A percentile compares a stretch with the other conserved stretches of the same genome.
Evolutionary conservation across 2,113 vertebrate genomes (phyloP).

Genomic region (Chaetodon auriga): DNA sequence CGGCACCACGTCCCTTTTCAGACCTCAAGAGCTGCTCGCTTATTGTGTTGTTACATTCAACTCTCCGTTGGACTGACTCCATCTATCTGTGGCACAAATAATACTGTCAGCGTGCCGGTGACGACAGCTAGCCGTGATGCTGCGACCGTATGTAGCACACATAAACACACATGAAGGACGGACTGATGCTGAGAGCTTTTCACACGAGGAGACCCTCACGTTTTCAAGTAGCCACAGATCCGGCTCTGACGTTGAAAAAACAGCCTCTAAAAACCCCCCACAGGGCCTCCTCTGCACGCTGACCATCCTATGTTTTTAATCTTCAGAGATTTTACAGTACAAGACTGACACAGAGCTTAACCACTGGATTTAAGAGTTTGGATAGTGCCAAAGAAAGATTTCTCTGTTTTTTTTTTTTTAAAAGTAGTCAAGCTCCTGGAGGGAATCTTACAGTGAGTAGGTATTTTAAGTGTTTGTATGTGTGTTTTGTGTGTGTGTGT

Average conservation of each 20-base stretch:
- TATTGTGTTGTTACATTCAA: constrained; percentile 71
- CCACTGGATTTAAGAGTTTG: constrained; percentile 73
- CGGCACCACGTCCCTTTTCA: constrained; percentile 2
- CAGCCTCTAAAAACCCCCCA: constrained; percentile 27
- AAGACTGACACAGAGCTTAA: constrained; percentile 72
- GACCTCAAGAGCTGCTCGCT: constrained; percentile 41
- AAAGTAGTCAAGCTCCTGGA: constrained; percentile 76
- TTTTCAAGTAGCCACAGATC: constrained; percentile 57
- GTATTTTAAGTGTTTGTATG: constrained; percentile 62
- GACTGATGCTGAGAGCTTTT: constrained; percentile 45
- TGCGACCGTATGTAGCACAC: constrained; percentile 34
- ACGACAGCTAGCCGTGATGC: constrained; percentile 15
- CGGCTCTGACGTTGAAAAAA: constrained; percentile 48
- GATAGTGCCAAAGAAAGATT: constrained; percentile 71
- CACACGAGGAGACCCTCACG: constrained; percentile 26
- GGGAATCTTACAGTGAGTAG: constrained; percentile 79
- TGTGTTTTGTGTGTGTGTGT: constrained; percentile 1
- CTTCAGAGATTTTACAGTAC: constrained; percentile 67
- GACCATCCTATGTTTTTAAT: constrained; percentile 50
- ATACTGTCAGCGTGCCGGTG: constrained; percentile 54
- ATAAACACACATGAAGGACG: constrained; percentile 39
- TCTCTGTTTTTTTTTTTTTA: not conserved
- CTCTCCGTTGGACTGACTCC: constrained; percentile 45
- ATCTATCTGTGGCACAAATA: constrained; percentile 52
- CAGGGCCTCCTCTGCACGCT: constrained; percentile 48